Evolutionary conservation across 2,888 invertebrate species (phyloP), one percentile per base, ranked within the genome.

Genomic region (Pristionchus fissidentatus): DNA sequence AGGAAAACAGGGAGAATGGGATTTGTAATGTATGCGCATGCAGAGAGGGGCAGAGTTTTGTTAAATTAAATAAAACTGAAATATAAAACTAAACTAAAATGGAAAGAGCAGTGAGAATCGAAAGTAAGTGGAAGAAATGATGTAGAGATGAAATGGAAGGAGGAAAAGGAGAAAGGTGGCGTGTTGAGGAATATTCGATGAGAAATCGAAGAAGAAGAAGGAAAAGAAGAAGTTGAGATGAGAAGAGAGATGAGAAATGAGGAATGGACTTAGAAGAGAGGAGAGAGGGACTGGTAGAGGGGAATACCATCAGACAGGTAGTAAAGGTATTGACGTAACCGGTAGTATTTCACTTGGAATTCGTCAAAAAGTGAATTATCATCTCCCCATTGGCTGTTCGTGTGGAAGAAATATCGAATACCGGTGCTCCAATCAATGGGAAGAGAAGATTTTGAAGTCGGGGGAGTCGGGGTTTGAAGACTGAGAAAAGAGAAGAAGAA

Each of bases 121-220:
- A 70, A 35, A n/a, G 70, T n/a, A n/a, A n/a, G n/a, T n/a, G n/a
- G 60, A 41, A 26, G 43, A 66, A 26, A 70, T 32, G 62, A 32
- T 32, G 70, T 26, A 70, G 70, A 70, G 41, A 70, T 66, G 62
- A 38, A 66, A 35, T 15, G 29, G 38, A 43, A 41, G 70, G 32
- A 32, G 70, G 32, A 70, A 70, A 70, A 41, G 70, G 41, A 41
- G 41, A 70, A 70, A 70, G 70, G 70, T 70, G 43, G 70, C 70
- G 70, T 70, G 70, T 70, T 13, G 26, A 43, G 26, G 70, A 70
- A 70, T 70, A 38, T 70, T 70, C 43, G 70, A 70, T 70, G 70
- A 70, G 70, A 41, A 70, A 70, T 70, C 70, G 70, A 70, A 70
- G 70, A 70, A 41, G 41, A 70, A 41, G 70, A 70, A 70, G 70